Evolutionary conservation across 2,113 vertebrate genomes (phyloP).

Genomic region (Columbina picui): DNA sequence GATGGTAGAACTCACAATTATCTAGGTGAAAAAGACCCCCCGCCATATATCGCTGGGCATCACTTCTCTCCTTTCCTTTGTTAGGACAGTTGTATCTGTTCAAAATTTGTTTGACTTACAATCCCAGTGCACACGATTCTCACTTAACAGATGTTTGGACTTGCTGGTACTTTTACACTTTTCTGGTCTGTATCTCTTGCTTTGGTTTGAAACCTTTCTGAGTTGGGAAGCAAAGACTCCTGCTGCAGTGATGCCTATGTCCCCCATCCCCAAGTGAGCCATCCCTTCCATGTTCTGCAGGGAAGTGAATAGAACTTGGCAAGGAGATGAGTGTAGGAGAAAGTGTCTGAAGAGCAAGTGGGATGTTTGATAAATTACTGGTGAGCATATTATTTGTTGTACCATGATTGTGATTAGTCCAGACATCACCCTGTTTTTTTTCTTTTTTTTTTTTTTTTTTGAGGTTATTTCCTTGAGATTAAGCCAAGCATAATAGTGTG

Average conservation of each 20-base stretch:
- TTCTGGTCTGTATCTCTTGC: neutral
- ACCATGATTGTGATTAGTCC: slow-evolving; percentile 62
- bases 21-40: neutral
- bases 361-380: slow-evolving; percentile 71
- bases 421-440: slow-evolving; percentile 18
- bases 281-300: neutral
- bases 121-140: neutral
- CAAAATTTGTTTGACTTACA: neutral
- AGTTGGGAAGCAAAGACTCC: neutral
- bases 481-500: slow-evolving; percentile 29
- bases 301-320: neutral
- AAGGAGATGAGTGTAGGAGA: neutral
- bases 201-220: neutral
- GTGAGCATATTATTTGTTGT: slow-evolving; percentile 53
- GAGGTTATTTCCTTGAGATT: slow-evolving; percentile 36
- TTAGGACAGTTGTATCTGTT: neutral
- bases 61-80: neutral
- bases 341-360: slow-evolving; percentile 53
- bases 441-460: neutral
- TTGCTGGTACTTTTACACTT: neutral
- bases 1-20: neutral
- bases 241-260: neutral
- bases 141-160: neutral
- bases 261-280: neutral
- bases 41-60: neutral